These are phyloP conservation scores for Oryzias curvinotus DNA, from an alignment of 2,113 vertebrate genomes.

Conservation along the genomic window DNA sequence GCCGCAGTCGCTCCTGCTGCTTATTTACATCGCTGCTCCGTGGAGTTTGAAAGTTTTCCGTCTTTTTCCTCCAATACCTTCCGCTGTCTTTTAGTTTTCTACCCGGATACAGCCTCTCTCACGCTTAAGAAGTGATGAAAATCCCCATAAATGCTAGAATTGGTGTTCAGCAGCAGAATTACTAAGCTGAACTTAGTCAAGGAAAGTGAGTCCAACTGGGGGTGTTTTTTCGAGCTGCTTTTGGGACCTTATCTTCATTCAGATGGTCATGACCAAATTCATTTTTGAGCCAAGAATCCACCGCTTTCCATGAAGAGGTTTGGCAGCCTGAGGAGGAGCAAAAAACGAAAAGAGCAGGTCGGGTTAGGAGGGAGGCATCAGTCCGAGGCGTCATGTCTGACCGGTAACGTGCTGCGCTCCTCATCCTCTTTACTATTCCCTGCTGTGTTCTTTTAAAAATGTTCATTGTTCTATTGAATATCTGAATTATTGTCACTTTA, in stretches of 20 bases:
- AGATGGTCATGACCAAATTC: constrained; percentile 60
- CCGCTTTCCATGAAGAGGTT: constrained; percentile 91
- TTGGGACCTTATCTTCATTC: constrained; percentile 30
- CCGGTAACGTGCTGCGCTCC: constrained; percentile 59
- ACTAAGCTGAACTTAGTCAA: constrained; percentile 3
- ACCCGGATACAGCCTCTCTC: constrained; percentile 12
- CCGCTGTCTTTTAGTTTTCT: constrained; percentile 1
- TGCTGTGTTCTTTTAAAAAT: neutral
- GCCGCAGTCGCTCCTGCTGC: constrained; percentile 1
- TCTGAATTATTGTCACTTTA: no score
- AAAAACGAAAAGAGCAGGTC: constrained; percentile 82
- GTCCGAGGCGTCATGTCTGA: constrained; percentile 80
- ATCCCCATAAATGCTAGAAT: neutral
- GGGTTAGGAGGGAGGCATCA: constrained; percentile 77
- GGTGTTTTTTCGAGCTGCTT: constrained; percentile 3
- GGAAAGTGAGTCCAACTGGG: constrained; percentile 15
- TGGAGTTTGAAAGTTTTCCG: constrained; percentile 40
- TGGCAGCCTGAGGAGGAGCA: constrained; percentile 89
- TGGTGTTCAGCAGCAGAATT: constrained; percentile 6
- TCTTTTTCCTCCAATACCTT: constrained; percentile 10
- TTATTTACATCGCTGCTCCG: constrained; percentile 47
- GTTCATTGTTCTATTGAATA: no score
- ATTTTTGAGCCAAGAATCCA: constrained; percentile 39
- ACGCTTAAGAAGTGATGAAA: neutral
- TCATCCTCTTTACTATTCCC: neutral